phyloP scores from a whole-genome alignment of 2,113 vertebrate genomes.

The Piaya cayana region DNA sequence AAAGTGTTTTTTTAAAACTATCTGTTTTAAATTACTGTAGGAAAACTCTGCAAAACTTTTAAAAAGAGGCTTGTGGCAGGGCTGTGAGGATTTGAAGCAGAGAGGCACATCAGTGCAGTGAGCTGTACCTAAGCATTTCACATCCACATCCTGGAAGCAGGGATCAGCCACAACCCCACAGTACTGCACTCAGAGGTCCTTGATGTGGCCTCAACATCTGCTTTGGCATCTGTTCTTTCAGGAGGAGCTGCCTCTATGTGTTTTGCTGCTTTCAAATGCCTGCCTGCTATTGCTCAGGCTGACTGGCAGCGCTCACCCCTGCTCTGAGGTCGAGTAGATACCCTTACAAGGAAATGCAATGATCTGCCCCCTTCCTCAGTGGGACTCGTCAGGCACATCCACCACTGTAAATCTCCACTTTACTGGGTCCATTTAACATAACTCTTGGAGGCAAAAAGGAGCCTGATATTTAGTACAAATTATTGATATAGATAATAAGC shows the following conservation, averaged over 20 bases:
- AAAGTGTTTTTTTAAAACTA: not conserved
- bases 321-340: accelerated
- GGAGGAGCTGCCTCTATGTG: not conserved
- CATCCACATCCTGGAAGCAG: not conserved
- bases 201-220: not conserved
- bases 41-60: not conserved
- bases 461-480: not conserved
- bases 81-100: not conserved
- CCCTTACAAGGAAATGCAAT: not conserved
- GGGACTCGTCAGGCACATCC: not conserved
- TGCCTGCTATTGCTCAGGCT: not conserved
- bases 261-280: not conserved
- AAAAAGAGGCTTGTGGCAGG: not conserved
- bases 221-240: not conserved
- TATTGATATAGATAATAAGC: not conserved
- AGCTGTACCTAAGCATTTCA: not conserved
- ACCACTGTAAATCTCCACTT: not conserved
- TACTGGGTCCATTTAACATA: not conserved
- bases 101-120: not conserved
- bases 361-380: accelerated
- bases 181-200: accelerated
- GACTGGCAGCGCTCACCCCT: not conserved
- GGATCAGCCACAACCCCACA: not conserved
- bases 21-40: not conserved
- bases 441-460: not conserved